phyloP scores from a whole-genome alignment of 1,140 invertebrate species.

The Chlorops oryzae region DNA sequence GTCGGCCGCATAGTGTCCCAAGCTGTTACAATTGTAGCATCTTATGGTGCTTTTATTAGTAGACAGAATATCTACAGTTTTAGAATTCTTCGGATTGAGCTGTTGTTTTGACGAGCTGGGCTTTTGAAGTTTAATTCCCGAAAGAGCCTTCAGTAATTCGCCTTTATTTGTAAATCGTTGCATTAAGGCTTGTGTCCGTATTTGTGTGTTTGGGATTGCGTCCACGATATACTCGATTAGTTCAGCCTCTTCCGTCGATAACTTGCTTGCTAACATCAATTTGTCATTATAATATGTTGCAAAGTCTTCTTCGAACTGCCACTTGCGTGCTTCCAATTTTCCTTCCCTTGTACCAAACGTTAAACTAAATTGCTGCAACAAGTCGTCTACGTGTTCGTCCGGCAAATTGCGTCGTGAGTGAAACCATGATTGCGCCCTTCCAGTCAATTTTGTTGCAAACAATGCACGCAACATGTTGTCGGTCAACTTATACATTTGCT shows the following conservation, averaged over 20 bases:
- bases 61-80: neutral
- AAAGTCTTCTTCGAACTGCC: neutral
- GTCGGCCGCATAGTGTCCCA: neutral
- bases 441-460: neutral
- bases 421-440: neutral
- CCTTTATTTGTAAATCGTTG: neutral
- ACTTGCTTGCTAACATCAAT: neutral
- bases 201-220: neutral
- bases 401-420: neutral
- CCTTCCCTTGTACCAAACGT: neutral
- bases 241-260: neutral
- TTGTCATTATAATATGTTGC: neutral
- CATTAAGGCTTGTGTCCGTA: neutral
- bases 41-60: neutral
- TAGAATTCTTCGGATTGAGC: neutral
- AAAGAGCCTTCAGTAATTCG: neutral
- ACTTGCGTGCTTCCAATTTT: neutral
- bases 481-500: neutral
- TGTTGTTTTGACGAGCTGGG: neutral
- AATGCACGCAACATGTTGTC: neutral
- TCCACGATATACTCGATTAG: neutral
- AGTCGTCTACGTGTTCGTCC: neutral
- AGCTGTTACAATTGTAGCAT: neutral
- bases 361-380: neutral
- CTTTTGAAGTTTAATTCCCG: neutral